These are phyloP conservation scores for Boloria euphrosyne DNA, from an alignment of 2,888 invertebrate species.

Conservation along the genomic window DNA sequence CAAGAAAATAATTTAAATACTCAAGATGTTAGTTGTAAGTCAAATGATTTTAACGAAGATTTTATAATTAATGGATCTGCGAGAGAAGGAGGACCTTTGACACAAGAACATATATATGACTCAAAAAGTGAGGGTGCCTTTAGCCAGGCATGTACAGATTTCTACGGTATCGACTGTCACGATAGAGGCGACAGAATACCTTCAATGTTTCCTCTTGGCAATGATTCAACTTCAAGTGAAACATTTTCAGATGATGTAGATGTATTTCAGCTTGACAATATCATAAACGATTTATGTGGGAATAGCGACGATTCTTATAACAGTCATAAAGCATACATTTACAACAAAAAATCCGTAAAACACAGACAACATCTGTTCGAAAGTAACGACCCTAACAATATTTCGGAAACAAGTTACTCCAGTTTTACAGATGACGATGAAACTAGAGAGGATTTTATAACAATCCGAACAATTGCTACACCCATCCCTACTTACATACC, in stretches of 20 bases:
- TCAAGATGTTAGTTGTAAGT: conserved; percentile 48
- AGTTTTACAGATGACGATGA: conserved; percentile 48
- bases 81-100: conserved; percentile 50
- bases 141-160: conserved; percentile 26
- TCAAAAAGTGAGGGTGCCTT: conserved; percentile 25
- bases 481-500: conserved; percentile 62
- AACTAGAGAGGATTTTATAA: conserved; percentile 14
- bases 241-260: conserved; percentile 52
- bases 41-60: conserved; percentile 42
- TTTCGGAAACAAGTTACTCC: conserved; percentile 46
- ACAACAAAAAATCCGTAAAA: conserved; percentile 48
- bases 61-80: conserved; percentile 51
- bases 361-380: conserved; percentile 54
- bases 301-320: conserved; percentile 43
- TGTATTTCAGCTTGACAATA: conserved; percentile 44
- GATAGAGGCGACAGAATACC: conserved; percentile 10
- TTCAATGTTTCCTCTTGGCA: conserved; percentile 55
- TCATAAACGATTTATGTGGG: conserved; percentile 39
- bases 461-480: conserved; percentile 50
- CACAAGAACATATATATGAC: conserved; percentile 5
- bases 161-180: conserved; percentile 26
- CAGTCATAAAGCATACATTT: conserved; percentile 47
- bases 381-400: conserved; percentile 47
- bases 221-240: conserved; percentile 52
- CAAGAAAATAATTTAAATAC: conserved; percentile 35